Percentiles rank a stretch among this genome's conserved stretches.
Conservation (phyloP, 2,113 vertebrate species). For the Trachemys scripta region DNA sequence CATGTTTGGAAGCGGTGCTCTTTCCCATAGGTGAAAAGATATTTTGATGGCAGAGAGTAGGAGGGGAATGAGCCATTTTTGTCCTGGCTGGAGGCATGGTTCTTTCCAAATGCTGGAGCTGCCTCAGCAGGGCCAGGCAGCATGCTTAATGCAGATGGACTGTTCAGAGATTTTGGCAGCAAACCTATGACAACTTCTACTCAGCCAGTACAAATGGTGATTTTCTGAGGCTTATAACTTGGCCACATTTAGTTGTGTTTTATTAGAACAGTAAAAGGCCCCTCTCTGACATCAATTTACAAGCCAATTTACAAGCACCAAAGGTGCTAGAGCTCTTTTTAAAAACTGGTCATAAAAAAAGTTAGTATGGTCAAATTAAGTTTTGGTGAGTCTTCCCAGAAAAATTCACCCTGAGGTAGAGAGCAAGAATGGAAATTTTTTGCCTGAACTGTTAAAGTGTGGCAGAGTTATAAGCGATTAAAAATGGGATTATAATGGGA, state of each 20-base stretch:
- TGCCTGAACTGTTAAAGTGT: accelerated
- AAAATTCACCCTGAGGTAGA: neutral
- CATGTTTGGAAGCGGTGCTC: accelerated
- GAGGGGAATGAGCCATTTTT: neutral
- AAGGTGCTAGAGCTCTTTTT: neutral
- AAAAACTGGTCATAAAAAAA: neutral
- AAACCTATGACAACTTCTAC: neutral
- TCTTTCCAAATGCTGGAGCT: neutral
- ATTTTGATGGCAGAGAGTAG: neutral
- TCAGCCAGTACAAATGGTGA: neutral
- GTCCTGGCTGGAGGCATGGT: neutral
- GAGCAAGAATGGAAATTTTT: neutral
- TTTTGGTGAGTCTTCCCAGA: neutral
- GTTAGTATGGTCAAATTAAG: neutral
- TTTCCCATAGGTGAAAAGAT: neutral
- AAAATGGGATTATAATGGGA: neutral
- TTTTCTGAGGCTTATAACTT: neutral
- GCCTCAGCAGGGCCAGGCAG: neutral
- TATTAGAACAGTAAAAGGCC: neutral
- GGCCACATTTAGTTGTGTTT: neutral
- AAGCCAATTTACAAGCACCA: neutral
- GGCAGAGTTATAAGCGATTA: neutral
- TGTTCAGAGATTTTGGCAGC: neutral
- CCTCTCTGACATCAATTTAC: neutral
- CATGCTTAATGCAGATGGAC: neutral